These are phyloP conservation scores for Vombatus ursinus DNA, from an alignment of 2,113 vertebrate species.

Conservation along the genomic window DNA sequence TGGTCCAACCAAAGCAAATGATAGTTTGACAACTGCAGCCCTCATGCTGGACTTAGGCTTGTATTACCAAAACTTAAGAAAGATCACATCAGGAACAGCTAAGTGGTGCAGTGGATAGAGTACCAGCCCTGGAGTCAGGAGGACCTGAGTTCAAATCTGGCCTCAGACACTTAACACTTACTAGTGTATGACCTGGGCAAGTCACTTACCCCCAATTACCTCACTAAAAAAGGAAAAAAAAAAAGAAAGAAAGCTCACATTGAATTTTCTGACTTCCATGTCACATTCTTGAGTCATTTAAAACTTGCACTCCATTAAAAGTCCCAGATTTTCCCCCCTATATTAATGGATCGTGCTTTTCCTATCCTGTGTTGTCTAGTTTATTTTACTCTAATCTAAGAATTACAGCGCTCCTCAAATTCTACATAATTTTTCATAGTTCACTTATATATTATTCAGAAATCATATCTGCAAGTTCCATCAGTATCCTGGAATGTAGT, in stretches of 20 bases:
- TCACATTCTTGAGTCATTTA: not conserved
- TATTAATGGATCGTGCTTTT: not conserved
- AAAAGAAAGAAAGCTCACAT: not conserved
- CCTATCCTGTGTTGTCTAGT: not conserved
- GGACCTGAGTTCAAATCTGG: too few species aligned
- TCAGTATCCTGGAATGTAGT: not conserved
- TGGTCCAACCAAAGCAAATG: not conserved
- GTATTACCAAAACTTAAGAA: not conserved
- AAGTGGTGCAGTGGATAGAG: too few species aligned
- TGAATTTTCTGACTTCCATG: not conserved
- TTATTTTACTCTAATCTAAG: not conserved
- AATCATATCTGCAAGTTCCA: not conserved
- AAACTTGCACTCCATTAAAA: not conserved
- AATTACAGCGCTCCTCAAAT: not conserved
- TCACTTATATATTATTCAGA: not conserved
- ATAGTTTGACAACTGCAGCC: not conserved
- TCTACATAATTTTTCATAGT: not conserved
- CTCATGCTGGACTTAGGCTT: not conserved
- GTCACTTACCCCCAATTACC: too few species aligned
- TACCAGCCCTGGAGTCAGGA: too few species aligned
- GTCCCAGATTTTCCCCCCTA: not conserved
- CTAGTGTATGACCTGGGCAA: too few species aligned
- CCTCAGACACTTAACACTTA: too few species aligned
- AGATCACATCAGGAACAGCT: not conserved
- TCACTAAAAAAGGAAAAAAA: not conserved